Conservation (phyloP, 2,888 invertebrate genomes). For the Drosophila merina region DNA sequence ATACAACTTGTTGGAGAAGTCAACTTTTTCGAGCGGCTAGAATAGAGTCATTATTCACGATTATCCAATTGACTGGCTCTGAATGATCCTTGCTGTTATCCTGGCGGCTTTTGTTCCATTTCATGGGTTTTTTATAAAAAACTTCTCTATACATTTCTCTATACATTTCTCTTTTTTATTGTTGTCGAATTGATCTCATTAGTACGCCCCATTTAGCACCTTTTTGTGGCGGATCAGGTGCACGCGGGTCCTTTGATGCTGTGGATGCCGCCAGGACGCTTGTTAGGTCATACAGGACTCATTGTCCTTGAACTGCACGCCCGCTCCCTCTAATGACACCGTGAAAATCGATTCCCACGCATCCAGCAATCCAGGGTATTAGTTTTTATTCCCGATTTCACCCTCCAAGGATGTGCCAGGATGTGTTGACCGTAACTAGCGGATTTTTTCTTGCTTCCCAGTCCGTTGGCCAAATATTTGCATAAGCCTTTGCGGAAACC, state of each 20-base stretch:
- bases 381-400: constrained; percentile 30
- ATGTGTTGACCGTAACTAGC: constrained; percentile 17
- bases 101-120: constrained; percentile 32
- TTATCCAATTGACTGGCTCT: constrained; percentile 36
- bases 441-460: background rate
- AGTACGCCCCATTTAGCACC: constrained; percentile 83
- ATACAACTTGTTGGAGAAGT: constrained; percentile 13
- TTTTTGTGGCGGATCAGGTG: constrained; percentile 58
- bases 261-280: constrained; percentile 24
- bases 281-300: constrained; percentile 35
- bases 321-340: constrained; percentile 44
- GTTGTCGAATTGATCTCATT: constrained; percentile 75
- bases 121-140: constrained; percentile 1
- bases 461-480: constrained; percentile 64
- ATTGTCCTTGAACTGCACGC: constrained; percentile 44
- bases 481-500: constrained; percentile 68
- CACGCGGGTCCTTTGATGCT: constrained; percentile 37
- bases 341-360: constrained; percentile 25
- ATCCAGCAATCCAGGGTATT: background rate
- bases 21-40: constrained; percentile 1
- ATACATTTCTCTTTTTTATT: constrained; percentile 47
- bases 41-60: constrained; percentile 64
- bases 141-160: constrained; percentile 18
- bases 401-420: background rate
- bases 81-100: constrained; percentile 17